Percentiles rank a stretch among this genome's conserved stretches.
These are phyloP conservation scores for Lasaia peninsularis DNA, from an alignment of 1,140 invertebrate genomes.

Conservation along the genomic window DNA sequence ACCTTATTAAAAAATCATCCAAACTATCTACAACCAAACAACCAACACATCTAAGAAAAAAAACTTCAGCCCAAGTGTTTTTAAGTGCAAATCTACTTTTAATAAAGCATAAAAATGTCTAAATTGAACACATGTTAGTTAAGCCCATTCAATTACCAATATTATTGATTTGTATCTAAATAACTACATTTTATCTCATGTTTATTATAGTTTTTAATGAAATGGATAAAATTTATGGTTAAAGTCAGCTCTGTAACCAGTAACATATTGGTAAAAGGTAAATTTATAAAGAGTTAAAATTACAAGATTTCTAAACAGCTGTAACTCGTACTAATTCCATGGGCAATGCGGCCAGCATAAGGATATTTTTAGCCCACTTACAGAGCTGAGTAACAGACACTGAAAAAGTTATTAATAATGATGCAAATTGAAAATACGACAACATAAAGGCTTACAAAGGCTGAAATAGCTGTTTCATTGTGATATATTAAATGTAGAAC, in stretches of 20 bases:
- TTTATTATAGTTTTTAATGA: not conserved
- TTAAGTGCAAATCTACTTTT: not conserved
- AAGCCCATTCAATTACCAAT: not conserved
- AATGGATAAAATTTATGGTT: not conserved
- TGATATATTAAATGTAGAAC: conserved; percentile 5
- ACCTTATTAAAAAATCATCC: no score
- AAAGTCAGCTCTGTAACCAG: not conserved
- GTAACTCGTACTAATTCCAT: conserved; percentile 18
- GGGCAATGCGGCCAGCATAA: conserved; percentile 37
- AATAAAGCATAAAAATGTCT: not conserved
- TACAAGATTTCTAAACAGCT: not conserved
- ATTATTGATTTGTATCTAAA: not conserved
- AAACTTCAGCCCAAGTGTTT: not conserved
- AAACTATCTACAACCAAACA: not conserved
- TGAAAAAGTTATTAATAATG: conserved; percentile 40
- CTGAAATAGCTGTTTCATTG: not conserved
- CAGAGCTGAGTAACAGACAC: conserved; percentile 39
- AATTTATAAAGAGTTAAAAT: no score
- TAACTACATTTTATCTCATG: not conserved
- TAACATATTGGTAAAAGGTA: not conserved
- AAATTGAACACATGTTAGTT: not conserved
- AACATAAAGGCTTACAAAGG: conserved; percentile 3
- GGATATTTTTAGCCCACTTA: conserved; percentile 62
- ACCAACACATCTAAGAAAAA: not conserved
- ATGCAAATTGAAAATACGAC: conserved; percentile 27